Conservation (phyloP, 2,113 vertebrate species). For the Myiagra hebetior region DNA sequence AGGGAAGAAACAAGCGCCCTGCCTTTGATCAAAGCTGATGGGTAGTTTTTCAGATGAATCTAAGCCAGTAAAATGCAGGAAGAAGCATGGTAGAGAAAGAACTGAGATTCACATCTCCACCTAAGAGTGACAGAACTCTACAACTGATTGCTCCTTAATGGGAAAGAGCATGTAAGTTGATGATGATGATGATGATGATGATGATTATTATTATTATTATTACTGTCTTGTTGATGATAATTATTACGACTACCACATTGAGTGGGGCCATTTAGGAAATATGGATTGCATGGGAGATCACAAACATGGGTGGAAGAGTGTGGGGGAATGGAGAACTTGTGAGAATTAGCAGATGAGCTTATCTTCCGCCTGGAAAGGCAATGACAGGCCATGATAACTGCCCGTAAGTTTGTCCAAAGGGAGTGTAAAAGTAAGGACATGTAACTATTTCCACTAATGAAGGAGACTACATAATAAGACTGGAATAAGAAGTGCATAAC, state of each 20-base stretch:
- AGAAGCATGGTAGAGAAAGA: neutral
- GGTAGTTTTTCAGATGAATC: neutral
- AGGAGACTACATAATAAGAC: neutral
- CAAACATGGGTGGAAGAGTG: neutral
- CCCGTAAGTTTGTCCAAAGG: neutral
- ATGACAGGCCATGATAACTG: neutral
- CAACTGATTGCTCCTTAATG: neutral
- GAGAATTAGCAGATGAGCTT: neutral
- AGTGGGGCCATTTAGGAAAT: neutral
- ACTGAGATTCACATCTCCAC: neutral
- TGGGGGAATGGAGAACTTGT: neutral
- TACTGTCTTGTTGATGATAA: neutral
- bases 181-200: neutral
- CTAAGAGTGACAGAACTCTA: neutral
- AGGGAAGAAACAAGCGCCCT: neutral
- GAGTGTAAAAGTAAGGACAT: neutral
- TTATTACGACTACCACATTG: accelerated
- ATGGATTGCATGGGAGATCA: neutral
- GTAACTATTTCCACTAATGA: neutral
- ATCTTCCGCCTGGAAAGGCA: neutral
- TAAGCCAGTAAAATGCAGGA: neutral
- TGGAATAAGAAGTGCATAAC: neutral
- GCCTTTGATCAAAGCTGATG: neutral
- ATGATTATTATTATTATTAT: too few species aligned
- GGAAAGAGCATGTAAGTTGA: neutral